phyloP scores from a whole-genome alignment of 2,797 vertebrate genomes.

The Microctenopoma stevenorrisi region DNA sequence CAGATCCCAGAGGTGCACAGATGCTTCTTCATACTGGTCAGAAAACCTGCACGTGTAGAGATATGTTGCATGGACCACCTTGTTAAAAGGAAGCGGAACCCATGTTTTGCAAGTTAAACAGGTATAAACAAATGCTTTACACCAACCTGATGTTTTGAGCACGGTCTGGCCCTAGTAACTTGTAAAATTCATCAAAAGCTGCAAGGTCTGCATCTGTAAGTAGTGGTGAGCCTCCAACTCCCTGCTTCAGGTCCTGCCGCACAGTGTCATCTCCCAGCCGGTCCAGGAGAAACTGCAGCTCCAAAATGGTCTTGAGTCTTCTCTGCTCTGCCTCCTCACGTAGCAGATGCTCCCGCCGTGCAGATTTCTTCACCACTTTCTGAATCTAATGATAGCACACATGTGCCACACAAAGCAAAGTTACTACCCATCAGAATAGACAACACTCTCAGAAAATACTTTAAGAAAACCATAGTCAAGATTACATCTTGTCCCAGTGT shows the following conservation, averaged over 20 bases:
- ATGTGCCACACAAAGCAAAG: neutral
- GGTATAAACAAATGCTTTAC: neutral
- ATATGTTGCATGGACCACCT: neutral
- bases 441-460: neutral
- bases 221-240: conserved; percentile 84
- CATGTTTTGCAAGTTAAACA: neutral
- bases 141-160: conserved; percentile 92
- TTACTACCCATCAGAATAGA: neutral
- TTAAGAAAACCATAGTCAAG: conserved; percentile 24
- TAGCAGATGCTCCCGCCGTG: conserved; percentile 94
- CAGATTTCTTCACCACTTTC: conserved; percentile 95
- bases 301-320: conserved; percentile 91
- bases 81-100: neutral
- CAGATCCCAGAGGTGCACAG: conserved; percentile 94
- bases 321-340: conserved; percentile 95
- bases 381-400: conserved; percentile 85
- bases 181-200: conserved; percentile 94
- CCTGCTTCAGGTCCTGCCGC: conserved; percentile 91
- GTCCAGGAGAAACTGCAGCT: conserved; percentile 94
- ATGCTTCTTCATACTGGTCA: conserved; percentile 95
- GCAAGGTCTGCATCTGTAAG: conserved; percentile 89
- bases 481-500: conserved; percentile 96
- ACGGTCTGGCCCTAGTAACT: conserved; percentile 93
- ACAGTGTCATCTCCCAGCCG: conserved; percentile 93
- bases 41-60: conserved; percentile 81